Evolutionary conservation across 2,797 vertebrate genomes (phyloP).

Genomic region (Pangasius larnaudii): DNA sequence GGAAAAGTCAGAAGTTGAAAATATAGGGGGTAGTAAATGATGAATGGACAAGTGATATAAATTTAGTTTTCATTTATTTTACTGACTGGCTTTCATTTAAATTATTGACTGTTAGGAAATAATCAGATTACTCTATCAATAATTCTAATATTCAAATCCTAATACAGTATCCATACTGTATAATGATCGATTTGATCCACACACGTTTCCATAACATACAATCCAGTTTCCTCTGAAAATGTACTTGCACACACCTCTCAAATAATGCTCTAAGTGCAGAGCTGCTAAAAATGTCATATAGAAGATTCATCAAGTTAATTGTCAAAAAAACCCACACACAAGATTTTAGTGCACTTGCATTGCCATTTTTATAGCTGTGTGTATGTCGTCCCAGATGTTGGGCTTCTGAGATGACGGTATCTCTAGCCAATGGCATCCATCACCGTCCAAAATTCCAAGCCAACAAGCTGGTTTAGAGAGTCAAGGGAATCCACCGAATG

Average conservation of each 20-base stretch:
- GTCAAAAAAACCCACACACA: conserved; percentile 37
- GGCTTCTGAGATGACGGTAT: conserved; percentile 27
- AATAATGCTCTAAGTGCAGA: background rate
- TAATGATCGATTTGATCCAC: background rate
- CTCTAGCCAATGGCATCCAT: conserved; percentile 22
- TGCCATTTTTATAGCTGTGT: conserved; percentile 44
- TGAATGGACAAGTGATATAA: background rate
- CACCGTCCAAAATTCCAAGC: conserved; percentile 20
- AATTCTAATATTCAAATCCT: background rate
- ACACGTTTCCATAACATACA: background rate
- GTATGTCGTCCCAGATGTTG: conserved; percentile 51
- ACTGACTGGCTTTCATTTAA: background rate
- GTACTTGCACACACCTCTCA: background rate
- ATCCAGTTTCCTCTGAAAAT: background rate
- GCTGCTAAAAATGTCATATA: background rate
- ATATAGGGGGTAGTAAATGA: background rate
- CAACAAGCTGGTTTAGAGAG: conserved; percentile 26
- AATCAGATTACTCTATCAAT: background rate
- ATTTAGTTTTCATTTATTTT: background rate
- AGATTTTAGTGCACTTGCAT: conserved; percentile 32
- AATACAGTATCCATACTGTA: background rate
- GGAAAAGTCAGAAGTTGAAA: background rate
- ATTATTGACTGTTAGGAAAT: background rate
- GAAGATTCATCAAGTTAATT: conserved; percentile 46
- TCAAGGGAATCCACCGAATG: conserved; percentile 33